phyloP scores from a whole-genome alignment of 23 tunicate genomes.

The Ascidia mentula region DNA sequence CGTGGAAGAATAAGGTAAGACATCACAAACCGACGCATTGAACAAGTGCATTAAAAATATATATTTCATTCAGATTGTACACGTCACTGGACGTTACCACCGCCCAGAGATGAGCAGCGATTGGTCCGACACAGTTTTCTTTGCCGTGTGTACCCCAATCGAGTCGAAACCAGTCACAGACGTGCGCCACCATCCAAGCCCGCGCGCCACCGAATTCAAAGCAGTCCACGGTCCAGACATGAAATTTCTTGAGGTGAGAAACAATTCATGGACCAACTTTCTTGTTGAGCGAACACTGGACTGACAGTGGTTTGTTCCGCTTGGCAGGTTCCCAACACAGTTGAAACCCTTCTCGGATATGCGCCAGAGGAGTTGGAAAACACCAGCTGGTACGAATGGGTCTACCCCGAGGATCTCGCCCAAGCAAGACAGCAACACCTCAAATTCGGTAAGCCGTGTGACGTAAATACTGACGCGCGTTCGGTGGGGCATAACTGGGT shows the following conservation, averaged over 20 bases:
- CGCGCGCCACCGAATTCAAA: constrained; percentile 87
- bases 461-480: neutral
- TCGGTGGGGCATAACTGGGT: neutral
- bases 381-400: constrained; percentile 92
- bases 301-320: neutral
- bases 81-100: constrained; percentile 83
- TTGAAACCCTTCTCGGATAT: constrained; percentile 82
- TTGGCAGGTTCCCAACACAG: constrained; percentile 70
- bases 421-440: constrained; percentile 93
- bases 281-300: neutral
- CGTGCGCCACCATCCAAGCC: constrained; percentile 94
- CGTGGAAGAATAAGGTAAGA: constrained; percentile 95
- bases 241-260: constrained; percentile 80
- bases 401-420: constrained; percentile 85
- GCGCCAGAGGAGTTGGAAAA: constrained; percentile 85
- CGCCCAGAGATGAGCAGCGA: constrained; percentile 77
- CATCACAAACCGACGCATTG: neutral
- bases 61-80: constrained; percentile 55
- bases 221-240: constrained; percentile 92
- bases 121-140: constrained; percentile 84
- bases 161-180: constrained; percentile 97
- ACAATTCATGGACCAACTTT: neutral
- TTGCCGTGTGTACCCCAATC: constrained; percentile 89
- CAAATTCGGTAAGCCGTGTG: constrained; percentile 77
- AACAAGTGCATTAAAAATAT: neutral